A percentile compares a stretch with the other conserved stretches of the same genome.
Conservation (phyloP, 2,113 vertebrate genomes). For the Fregata magnificens region DNA sequence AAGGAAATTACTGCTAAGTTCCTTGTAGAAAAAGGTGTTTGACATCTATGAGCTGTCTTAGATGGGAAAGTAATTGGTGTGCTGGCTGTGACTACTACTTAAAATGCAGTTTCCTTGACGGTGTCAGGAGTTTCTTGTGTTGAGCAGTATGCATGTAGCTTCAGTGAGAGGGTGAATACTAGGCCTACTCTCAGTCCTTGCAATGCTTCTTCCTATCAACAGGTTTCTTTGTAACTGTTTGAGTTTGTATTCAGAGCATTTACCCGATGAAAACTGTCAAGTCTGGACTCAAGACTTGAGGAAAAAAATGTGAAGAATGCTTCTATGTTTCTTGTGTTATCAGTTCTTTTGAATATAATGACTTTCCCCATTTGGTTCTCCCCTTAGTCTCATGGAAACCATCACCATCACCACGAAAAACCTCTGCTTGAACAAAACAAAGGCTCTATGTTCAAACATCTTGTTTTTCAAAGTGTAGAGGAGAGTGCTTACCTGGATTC, state of each 20-base stretch:
- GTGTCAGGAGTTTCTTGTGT: not conserved
- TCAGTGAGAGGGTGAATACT: not conserved
- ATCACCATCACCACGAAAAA: constrained; percentile 77
- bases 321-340: not conserved
- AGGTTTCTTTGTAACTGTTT: not conserved
- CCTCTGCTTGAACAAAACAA: constrained; percentile 65
- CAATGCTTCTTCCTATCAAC: not conserved
- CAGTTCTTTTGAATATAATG: not conserved
- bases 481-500: constrained; percentile 82
- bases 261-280: not conserved
- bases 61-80: not conserved
- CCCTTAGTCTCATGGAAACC: constrained; percentile 78
- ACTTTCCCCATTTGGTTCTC: not conserved
- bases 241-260: not conserved
- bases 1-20: not conserved
- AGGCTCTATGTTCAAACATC: constrained; percentile 65
- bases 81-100: not conserved
- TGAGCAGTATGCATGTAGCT: not conserved
- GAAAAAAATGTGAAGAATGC: not conserved
- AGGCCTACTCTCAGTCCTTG: not conserved
- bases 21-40: not conserved
- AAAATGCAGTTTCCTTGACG: not conserved
- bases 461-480: constrained; percentile 70
- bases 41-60: not conserved
- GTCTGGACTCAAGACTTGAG: not conserved